A percentile compares a stretch with the other conserved stretches of the same genome.
phyloP scores from a whole-genome alignment of 2,113 vertebrate genomes.

The Gopherus evgoodei region DNA sequence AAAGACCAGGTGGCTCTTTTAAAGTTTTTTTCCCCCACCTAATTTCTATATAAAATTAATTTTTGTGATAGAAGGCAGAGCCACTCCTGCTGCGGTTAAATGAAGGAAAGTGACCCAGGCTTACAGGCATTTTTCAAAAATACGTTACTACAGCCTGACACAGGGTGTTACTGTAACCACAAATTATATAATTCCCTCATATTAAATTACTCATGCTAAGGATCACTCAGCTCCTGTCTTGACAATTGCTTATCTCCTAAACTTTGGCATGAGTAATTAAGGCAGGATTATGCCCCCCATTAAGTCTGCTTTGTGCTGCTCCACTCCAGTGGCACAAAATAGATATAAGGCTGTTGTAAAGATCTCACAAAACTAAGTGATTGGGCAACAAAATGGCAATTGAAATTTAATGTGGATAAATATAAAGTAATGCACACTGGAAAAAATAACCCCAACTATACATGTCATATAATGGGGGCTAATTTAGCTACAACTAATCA shows the following conservation, averaged over 20 bases:
- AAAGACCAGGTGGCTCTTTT: constrained; percentile 35
- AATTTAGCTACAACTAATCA: no score
- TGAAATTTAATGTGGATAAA: no score
- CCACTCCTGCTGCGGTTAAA: constrained; percentile 44
- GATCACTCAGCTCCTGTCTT: background rate
- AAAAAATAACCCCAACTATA: no score
- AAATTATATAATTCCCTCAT: constrained; percentile 75
- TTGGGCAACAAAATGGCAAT: no score
- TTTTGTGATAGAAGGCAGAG: constrained; percentile 67
- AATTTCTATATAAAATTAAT: constrained; percentile 71
- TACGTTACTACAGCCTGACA: constrained; percentile 53
- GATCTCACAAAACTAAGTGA: no score
- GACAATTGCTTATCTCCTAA: background rate
- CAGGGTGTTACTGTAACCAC: constrained; percentile 58
- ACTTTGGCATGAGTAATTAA: background rate
- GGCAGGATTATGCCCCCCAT: background rate
- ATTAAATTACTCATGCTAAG: background rate
- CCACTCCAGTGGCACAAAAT: background rate
- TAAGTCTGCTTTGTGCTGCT: background rate
- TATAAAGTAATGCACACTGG: no score
- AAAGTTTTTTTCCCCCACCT: constrained; percentile 39
- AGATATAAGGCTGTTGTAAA: background rate
- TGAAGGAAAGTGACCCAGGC: constrained; percentile 21
- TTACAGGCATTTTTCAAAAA: constrained; percentile 69
- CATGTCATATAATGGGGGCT: no score